Percentiles rank a stretch among this genome's conserved stretches.
phyloP scores from a whole-genome alignment of 2,797 vertebrate genomes.

The Xerus rutilus region DNA sequence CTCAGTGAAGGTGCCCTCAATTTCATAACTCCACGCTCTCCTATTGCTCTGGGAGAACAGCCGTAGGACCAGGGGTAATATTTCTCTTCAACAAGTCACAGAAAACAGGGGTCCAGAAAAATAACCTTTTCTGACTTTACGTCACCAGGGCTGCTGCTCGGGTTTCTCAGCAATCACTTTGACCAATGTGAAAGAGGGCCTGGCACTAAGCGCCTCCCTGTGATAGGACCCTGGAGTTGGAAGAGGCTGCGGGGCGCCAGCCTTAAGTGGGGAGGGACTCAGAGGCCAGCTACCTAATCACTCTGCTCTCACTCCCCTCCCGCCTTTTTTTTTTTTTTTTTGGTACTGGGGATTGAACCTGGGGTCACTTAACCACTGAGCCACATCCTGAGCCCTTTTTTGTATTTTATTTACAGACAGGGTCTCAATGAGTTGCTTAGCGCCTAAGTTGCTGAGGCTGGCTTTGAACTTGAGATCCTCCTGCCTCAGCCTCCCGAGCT shows the following conservation, averaged over 20 bases:
- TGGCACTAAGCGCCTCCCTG: not conserved
- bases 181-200: not conserved
- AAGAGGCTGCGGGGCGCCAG: not conserved
- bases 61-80: conserved; percentile 88
- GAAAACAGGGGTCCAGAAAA: conserved; percentile 84
- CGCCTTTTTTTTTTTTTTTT: too few species aligned
- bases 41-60: conserved; percentile 87
- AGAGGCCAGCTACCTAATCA: not conserved
- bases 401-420: too few species aligned
- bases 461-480: too few species aligned
- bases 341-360: too few species aligned
- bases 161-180: conserved; percentile 64
- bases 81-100: conserved; percentile 89
- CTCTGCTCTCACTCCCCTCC: not conserved
- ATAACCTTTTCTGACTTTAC: conserved; percentile 83
- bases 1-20: conserved; percentile 93
- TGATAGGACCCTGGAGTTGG: not conserved
- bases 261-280: not conserved
- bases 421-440: too few species aligned
- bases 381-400: too few species aligned
- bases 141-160: conserved; percentile 66
- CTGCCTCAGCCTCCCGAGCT: too few species aligned
- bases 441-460: too few species aligned
- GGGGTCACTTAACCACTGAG: too few species aligned
- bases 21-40: conserved; percentile 89